Conservation (phyloP, 2,888 invertebrate genomes). For the Strigamia maritima region DNA sequence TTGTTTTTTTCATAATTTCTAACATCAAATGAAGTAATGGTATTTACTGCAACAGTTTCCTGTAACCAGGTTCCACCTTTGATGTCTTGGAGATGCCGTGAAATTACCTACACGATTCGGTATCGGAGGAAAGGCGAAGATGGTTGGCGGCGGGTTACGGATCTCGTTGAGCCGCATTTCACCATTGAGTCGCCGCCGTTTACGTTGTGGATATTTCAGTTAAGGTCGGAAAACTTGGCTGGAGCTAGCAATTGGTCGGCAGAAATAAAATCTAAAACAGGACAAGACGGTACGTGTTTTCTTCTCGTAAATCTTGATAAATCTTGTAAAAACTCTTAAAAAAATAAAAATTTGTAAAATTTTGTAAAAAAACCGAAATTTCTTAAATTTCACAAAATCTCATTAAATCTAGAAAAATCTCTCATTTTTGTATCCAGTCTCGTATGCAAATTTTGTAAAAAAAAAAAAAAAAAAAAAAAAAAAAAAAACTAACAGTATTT, state of each 20-base stretch:
- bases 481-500: no score
- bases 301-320: background rate
- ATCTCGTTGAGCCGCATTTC: constrained; percentile 6
- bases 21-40: constrained; percentile 23
- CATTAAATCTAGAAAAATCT: no score
- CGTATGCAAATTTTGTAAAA: no score
- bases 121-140: constrained; percentile 29
- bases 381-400: no score
- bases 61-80: constrained; percentile 30
- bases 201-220: constrained; percentile 34
- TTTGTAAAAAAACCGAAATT: no score
- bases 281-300: constrained; percentile 22
- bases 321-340: no score
- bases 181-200: constrained; percentile 36
- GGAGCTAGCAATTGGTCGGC: constrained; percentile 36
- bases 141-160: constrained; percentile 1
- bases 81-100: constrained; percentile 31
- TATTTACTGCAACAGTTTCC: constrained; percentile 31
- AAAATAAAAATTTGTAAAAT: no score
- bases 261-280: background rate
- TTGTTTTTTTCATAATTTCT: background rate
- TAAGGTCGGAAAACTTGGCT: constrained; percentile 37
- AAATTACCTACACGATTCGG: constrained; percentile 35
- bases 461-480: no score
- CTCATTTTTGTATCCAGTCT: no score